Percentiles rank a stretch among this genome's conserved stretches.
Conservation (phyloP, 2,797 vertebrate species). For the Semaprochilodus insignis region DNA sequence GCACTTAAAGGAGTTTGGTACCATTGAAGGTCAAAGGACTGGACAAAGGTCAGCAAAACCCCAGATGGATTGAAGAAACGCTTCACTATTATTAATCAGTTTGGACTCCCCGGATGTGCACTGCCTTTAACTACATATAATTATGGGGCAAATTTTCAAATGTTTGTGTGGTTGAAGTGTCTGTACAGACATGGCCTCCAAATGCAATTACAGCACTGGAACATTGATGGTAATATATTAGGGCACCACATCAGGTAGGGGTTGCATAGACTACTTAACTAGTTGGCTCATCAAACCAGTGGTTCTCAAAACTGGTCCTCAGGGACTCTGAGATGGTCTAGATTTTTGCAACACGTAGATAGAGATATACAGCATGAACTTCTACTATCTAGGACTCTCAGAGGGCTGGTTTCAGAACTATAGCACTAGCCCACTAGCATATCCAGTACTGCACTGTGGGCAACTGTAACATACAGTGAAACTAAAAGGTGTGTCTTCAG, state of each 20-base stretch:
- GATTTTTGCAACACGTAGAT: no score
- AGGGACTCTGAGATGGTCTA: no score
- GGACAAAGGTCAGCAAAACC: neutral
- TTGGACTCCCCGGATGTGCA: neutral
- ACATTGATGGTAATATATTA: constrained; percentile 1
- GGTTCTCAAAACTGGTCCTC: no score
- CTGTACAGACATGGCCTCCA: constrained; percentile 10
- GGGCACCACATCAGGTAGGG: neutral
- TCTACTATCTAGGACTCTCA: no score
- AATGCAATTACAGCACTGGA: constrained; percentile 11
- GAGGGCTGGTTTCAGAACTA: no score
- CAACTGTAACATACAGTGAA: no score
- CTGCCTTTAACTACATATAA: constrained; percentile 29
- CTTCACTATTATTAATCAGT: neutral
- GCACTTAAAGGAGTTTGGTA: constrained; percentile 33
- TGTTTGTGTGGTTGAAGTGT: constrained; percentile 10
- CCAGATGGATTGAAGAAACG: neutral
- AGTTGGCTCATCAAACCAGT: neutral
- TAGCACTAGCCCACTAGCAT: no score
- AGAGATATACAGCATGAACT: no score
- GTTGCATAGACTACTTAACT: neutral
- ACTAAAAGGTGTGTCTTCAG: no score
- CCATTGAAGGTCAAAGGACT: constrained; percentile 25
- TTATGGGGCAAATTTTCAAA: constrained; percentile 19
- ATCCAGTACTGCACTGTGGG: no score